Base-by-base conservation (phyloP, 2,113 vertebrate genomes). In the Halcyon malimbica region DNA sequence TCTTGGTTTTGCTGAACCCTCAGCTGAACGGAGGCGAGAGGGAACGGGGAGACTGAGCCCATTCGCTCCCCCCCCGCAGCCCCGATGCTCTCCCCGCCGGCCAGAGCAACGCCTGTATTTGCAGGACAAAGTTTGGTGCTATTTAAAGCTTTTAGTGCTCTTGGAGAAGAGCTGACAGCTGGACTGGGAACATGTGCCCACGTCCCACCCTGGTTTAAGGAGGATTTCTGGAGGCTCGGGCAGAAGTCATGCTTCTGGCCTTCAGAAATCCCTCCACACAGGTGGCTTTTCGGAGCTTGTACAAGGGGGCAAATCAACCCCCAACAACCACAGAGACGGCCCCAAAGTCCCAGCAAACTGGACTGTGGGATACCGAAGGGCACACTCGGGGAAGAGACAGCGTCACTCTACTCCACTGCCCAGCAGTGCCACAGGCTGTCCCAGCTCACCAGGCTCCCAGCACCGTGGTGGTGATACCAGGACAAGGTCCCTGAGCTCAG, bases 291-390 rank as follows among this genome's bases (percentile, higher is more conserved):
- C 21, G 6, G 29, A 28, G 37, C 41, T 8, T 3, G 9, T 6
- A 9, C 1, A 10, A 6, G 18, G 28, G 29, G 37, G 37, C 8
- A 31, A 31, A 29, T 41, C 18, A 17, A 5, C 1, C 21, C 28
- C 37, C 31, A 2, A 4, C 25, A 25, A 23, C 48, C 68, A 3
- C 37, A 13, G 18, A 35, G 18, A 37, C 13, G 62, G 1, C 46
- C 26, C 10, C 24, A 1, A 9, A 63, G 17, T 5, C 13, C 42
- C 53, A 6, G 53, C 53, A 53, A 23, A 3, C 0, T 0, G 41
- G 20, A 10, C 50, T 3, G 33, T 15, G 83, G 2, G 11, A 7
- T 31, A 26, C 26, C 5, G 2, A 13, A 1, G 53, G 79, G 70
- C 15, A 6, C 28, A 0, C 44, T 29, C 35, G 1, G 29, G 74